phyloP scores from a whole-genome alignment of 2,113 vertebrate genomes.

The Sylvia atricapilla region DNA sequence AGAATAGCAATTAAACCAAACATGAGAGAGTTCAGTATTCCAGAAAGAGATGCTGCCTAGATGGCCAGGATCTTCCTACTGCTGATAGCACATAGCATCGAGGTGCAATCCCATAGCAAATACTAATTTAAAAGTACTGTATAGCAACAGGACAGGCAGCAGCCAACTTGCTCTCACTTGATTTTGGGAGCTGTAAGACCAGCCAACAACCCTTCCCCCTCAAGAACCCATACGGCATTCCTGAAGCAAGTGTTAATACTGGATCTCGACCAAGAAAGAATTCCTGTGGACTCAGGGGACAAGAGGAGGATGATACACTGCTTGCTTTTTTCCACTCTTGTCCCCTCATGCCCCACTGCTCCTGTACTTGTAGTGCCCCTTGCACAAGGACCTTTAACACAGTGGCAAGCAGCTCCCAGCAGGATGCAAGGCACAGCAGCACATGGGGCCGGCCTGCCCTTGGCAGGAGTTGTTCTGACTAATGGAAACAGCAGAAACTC shows the following conservation, averaged over 20 bases:
- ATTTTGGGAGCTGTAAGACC: neutral
- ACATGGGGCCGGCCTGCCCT: neutral
- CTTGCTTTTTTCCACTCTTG: neutral
- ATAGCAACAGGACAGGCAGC: neutral
- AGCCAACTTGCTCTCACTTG: neutral
- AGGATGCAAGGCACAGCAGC: neutral
- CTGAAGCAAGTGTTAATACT: slow-evolving; percentile 20
- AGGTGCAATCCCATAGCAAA: neutral
- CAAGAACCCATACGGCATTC: neutral
- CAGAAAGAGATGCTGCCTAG: neutral
- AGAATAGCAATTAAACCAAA: neutral
- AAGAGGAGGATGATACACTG: neutral
- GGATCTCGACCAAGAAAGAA: slow-evolving; percentile 5
- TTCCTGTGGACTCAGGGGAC: neutral
- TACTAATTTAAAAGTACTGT: neutral
- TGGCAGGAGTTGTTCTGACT: neutral
- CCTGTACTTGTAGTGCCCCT: neutral
- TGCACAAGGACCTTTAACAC: neutral
- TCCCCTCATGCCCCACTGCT: neutral
- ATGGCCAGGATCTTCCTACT: neutral
- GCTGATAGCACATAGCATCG: neutral
- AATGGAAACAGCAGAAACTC: neutral
- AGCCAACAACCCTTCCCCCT: neutral
- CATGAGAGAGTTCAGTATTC: neutral
- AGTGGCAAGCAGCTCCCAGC: fast-evolving